A percentile compares a stretch with the other conserved stretches of the same genome.
phyloP scores from a whole-genome alignment of 2,797 vertebrate species.

The Sciaenops ocellatus region DNA sequence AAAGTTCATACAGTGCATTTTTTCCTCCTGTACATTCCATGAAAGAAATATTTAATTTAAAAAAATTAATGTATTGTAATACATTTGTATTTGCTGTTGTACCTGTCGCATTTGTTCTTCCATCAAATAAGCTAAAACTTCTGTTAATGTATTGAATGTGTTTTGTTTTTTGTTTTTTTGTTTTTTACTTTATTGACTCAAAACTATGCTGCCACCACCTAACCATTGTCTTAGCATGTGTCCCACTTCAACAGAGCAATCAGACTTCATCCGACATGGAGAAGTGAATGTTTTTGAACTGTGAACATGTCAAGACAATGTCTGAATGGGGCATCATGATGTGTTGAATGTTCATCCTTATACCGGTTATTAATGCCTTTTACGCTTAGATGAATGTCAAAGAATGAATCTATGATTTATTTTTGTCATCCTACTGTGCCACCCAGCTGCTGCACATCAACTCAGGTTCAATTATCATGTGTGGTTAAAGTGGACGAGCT shows the following conservation, averaged over 20 bases:
- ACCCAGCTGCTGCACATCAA: slow-evolving; percentile 70
- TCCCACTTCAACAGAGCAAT: slow-evolving; percentile 3
- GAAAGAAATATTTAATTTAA: slow-evolving; percentile 14
- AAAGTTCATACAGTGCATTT: slow-evolving; percentile 51
- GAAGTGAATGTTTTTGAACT: slow-evolving; percentile 38
- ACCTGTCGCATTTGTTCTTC: neutral
- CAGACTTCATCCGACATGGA: slow-evolving; percentile 11
- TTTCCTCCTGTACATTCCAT: slow-evolving; percentile 66
- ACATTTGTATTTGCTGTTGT: slow-evolving; percentile 24
- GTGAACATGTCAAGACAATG: slow-evolving; percentile 16
- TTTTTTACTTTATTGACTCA: neutral
- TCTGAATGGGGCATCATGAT: slow-evolving; percentile 10
- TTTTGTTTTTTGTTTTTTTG: neutral
- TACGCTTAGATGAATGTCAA: slow-evolving; percentile 76
- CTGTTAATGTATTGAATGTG: slow-evolving; percentile 26
- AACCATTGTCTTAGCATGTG: slow-evolving; percentile 18
- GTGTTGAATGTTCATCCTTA: slow-evolving; percentile 70
- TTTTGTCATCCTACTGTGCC: slow-evolving; percentile 66
- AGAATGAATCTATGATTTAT: slow-evolving; percentile 40
- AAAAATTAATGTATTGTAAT: neutral
- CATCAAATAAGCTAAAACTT: slow-evolving; percentile 21
- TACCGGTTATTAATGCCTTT: slow-evolving; percentile 64
- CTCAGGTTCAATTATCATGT: slow-evolving; percentile 70
- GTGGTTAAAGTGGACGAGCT: slow-evolving; percentile 13
- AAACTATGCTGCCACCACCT: slow-evolving; percentile 4